Percentiles rank a stretch among this genome's conserved stretches.
phyloP scores from a whole-genome alignment of 2,797 vertebrate species.

The Tamandua tetradactyla region DNA sequence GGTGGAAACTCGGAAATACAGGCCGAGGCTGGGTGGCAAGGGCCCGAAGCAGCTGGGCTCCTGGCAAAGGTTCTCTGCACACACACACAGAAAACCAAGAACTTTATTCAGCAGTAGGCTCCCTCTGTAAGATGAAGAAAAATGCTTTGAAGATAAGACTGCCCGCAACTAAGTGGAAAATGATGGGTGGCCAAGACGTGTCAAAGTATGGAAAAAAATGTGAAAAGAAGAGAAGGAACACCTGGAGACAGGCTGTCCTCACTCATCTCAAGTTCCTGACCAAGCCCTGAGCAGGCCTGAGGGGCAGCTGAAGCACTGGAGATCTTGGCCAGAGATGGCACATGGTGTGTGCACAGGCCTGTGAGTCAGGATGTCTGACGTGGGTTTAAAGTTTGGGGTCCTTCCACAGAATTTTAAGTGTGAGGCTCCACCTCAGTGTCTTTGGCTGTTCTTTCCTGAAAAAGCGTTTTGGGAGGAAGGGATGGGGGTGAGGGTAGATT shows the following conservation, averaged over 20 bases:
- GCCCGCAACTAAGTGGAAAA: slow-evolving; percentile 67
- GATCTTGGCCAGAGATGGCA: not conserved
- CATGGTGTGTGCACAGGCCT: not conserved
- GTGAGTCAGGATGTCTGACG: slow-evolving; percentile 6
- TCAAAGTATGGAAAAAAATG: not conserved
- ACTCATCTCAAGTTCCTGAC: slow-evolving; percentile 47
- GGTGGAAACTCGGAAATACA: slow-evolving; percentile 64
- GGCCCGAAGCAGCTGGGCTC: slow-evolving; percentile 60
- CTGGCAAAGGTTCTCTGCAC: slow-evolving; percentile 29
- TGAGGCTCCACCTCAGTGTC: not conserved
- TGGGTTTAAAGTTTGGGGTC: slow-evolving; percentile 34
- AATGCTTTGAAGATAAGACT: slow-evolving; percentile 73
- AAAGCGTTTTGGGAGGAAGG: too few species aligned
- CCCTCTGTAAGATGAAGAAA: slow-evolving; percentile 11
- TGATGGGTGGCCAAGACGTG: slow-evolving; percentile 60
- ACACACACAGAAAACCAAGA: slow-evolving; percentile 47
- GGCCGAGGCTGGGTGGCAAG: slow-evolving; percentile 8
- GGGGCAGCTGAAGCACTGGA: not conserved
- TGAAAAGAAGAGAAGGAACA: slow-evolving; percentile 24
- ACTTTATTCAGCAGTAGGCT: slow-evolving; percentile 31
- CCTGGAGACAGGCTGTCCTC: slow-evolving; percentile 46
- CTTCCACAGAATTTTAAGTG: not conserved
- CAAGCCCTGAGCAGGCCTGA: not conserved
- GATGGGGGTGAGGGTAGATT: too few species aligned
- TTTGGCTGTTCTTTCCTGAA: not conserved